phyloP scores from a whole-genome alignment of 2,797 vertebrate species.

The Gallinago stenura region DNA sequence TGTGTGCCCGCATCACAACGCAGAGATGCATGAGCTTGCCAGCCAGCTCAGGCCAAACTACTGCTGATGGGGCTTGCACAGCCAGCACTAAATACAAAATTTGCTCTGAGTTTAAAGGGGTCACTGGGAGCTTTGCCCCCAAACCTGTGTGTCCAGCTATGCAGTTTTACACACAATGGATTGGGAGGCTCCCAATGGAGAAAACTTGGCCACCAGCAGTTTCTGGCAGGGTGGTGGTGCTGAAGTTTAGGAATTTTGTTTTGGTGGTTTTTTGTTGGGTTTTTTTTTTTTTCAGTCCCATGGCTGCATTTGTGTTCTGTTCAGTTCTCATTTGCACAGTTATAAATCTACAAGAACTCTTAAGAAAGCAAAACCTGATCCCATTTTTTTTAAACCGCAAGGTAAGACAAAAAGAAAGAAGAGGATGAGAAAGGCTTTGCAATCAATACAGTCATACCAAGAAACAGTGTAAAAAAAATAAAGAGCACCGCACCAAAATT shows the following conservation, averaged over 20 bases:
- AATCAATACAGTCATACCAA: not conserved
- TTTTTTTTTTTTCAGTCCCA: not conserved
- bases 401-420: not conserved
- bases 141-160: accelerated
- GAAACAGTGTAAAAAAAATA: not conserved
- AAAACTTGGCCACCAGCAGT: not conserved
- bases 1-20: not conserved
- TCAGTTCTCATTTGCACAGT: not conserved
- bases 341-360: not conserved
- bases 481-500: not conserved
- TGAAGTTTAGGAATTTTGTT: not conserved
- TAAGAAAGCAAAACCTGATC: not conserved
- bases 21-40: not conserved
- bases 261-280: too few species aligned
- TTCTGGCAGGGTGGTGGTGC: not conserved
- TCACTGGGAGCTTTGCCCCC: not conserved
- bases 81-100: not conserved
- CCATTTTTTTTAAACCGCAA: not conserved
- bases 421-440: not conserved
- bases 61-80: accelerated
- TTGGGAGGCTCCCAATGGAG: not conserved
- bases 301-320: not conserved
- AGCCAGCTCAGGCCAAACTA: not conserved
- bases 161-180: not conserved
- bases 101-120: not conserved